Evolutionary conservation across 2,888 invertebrate species (phyloP).

Genomic region (Pyrgus malvae): DNA sequence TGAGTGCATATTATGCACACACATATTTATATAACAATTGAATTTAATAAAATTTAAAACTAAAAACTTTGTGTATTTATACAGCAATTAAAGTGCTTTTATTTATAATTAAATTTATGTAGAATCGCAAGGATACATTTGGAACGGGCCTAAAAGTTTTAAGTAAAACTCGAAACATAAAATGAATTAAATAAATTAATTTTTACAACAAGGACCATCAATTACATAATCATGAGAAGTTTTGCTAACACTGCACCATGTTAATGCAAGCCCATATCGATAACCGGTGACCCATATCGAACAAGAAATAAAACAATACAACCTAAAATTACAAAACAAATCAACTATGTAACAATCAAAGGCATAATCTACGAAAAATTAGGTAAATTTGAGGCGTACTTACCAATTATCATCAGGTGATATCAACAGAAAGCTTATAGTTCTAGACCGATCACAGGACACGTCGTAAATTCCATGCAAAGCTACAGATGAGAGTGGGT

Average conservation of each 20-base stretch:
- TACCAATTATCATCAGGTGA: constrained; percentile 19
- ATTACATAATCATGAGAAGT: neutral
- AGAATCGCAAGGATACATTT: no score
- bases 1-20: no score
- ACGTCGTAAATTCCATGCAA: constrained; percentile 29
- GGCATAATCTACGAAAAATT: neutral
- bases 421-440: neutral
- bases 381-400: neutral
- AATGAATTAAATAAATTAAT: neutral
- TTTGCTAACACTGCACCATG: neutral
- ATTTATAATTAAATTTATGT: no score
- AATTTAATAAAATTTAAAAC: no score
- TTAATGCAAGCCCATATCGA: constrained; percentile 19
- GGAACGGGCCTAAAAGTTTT: no score
- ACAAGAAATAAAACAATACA: neutral
- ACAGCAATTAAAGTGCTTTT: no score
- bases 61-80: no score
- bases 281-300: constrained; percentile 14
- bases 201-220: neutral
- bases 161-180: neutral
- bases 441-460: constrained; percentile 13
- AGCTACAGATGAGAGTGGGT: constrained; percentile 31
- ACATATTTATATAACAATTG: no score
- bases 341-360: neutral
- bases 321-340: neutral